Base-by-base conservation (phyloP, 2,888 invertebrate genomes). In the Limnephilus rhombicus region DNA sequence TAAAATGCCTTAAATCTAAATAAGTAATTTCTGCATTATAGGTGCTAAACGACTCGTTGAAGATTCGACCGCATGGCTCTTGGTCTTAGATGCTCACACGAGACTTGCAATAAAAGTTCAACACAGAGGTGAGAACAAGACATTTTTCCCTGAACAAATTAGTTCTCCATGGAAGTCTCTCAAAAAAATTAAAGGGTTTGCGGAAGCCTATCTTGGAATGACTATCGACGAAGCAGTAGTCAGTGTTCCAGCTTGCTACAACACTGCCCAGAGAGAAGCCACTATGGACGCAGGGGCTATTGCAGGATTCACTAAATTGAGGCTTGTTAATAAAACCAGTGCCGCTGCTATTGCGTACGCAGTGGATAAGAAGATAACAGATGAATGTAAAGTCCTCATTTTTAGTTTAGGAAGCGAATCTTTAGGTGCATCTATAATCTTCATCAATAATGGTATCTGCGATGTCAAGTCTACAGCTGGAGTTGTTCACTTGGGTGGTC, bases 381-480 rank as follows among this genome's bases (percentile, higher is more conserved):
- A 98, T 94, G 98, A 98, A 96, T 97, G 98, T 82, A 98, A 98
- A 94, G 98, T 98, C 92, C 96, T 98, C 91, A 98, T 98, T 94
- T 98, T 98, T 95, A 98, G 98, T 95, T 96, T 98, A 94, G 98
- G 98, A 91, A 18, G 68, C 68, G 68, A 99, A 99, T 95, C 99
- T 94, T 99, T 99, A 95, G 99, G 99, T 96, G 99, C 99, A 53
- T 99, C 99, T 92, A 98, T 99, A 94, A 96, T 99, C 94, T 98
- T 98, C 94, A 99, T 99, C 94, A 99, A 99, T 95, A 99, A 99
- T 95, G 97, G 99, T 95, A 97, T 98, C 94, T 99, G 99, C 95
- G 99, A 99, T 95, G 99, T 99, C 86, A 99, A 98, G 94, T 98
- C 99, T 11, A 99, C 99, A 24, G 98, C 98, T 93, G 99, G 99